Conservation (phyloP, 2,797 vertebrate species). For the Cyprinella venusta region DNA sequence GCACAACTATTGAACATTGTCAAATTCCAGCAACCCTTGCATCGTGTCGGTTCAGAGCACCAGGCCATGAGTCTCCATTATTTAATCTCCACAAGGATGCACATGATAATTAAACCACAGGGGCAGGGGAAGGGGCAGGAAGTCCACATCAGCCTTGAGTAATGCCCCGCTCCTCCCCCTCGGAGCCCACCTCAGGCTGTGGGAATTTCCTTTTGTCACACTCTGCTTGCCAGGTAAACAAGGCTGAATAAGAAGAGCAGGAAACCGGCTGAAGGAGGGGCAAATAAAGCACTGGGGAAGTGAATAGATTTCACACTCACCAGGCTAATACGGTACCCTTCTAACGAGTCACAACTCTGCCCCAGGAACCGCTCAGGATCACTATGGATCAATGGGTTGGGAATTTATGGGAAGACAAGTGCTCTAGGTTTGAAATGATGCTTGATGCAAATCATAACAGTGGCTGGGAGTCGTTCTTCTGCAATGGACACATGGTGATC, state of each 20-base stretch:
- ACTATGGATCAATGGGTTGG: constrained; percentile 56
- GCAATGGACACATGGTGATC: constrained; percentile 63
- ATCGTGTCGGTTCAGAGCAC: constrained; percentile 68
- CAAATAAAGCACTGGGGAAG: constrained; percentile 81
- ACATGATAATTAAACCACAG: constrained; percentile 89
- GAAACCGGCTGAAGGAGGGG: constrained; percentile 74
- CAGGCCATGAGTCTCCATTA: constrained; percentile 81
- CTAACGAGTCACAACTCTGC: constrained; percentile 75
- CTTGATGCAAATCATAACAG: constrained; percentile 68
- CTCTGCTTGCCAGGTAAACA: constrained; percentile 93
- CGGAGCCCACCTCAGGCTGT: constrained; percentile 77
- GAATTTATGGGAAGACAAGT: constrained; percentile 45
- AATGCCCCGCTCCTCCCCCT: constrained; percentile 70
- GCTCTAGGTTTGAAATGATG: constrained; percentile 59
- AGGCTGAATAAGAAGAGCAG: constrained; percentile 75
- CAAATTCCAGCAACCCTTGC: constrained; percentile 19
- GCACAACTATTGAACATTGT: not conserved
- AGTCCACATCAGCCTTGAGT: constrained; percentile 83
- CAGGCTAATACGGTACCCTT: constrained; percentile 73
- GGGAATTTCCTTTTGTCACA: constrained; percentile 93
- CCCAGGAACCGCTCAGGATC: constrained; percentile 66
- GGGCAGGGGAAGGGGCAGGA: constrained; percentile 83
- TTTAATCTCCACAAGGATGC: constrained; percentile 87
- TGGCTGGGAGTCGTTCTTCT: constrained; percentile 38
- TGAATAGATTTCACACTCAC: constrained; percentile 83